Evolutionary conservation across 92 coral and sea anemone species (phyloP).

Genomic region (Phymanthus crucifer): DNA sequence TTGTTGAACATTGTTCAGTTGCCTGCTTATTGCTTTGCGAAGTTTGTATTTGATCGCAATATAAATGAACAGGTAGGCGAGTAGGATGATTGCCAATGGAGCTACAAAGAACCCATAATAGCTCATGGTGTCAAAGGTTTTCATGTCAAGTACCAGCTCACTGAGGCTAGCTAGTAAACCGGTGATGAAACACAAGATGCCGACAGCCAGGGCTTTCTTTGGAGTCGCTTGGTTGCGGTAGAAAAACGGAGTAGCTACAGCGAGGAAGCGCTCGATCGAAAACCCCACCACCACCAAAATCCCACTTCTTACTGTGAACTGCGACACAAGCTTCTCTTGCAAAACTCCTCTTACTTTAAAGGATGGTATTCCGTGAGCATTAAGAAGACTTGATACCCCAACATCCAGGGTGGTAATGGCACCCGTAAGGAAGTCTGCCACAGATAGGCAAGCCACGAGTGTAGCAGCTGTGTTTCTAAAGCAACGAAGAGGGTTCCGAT

Average conservation of each 20-base stretch:
- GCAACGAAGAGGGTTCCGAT: constrained; percentile 49
- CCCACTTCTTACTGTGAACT: constrained; percentile 49
- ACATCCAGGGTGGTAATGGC: constrained; percentile 54
- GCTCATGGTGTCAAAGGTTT: constrained; percentile 2
- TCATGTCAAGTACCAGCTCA: constrained; percentile 8
- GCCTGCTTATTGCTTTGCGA: not conserved
- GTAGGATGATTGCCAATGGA: constrained; percentile 16
- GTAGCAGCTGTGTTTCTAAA: constrained; percentile 60
- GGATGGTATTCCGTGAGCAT: constrained; percentile 11
- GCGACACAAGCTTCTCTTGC: constrained; percentile 56
- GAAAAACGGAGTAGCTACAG: constrained; percentile 54
- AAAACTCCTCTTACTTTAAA: constrained; percentile 21
- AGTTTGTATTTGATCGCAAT: constrained; percentile 11
- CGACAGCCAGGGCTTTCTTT: not conserved
- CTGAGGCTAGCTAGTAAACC: constrained; percentile 15
- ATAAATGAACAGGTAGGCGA: constrained; percentile 1
- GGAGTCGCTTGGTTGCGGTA: constrained; percentile 32
- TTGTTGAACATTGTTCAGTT: not conserved
- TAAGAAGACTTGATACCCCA: constrained; percentile 44
- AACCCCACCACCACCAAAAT: constrained; percentile 48
- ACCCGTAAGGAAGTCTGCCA: constrained; percentile 61
- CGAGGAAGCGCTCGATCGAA: constrained; percentile 56
- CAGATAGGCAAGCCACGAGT: constrained; percentile 46
- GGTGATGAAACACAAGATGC: constrained; percentile 5
- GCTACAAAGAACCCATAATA: constrained; percentile 18